Evolutionary conservation across 1,140 invertebrate genomes (phyloP).

Genomic region (Bombus confusus): DNA sequence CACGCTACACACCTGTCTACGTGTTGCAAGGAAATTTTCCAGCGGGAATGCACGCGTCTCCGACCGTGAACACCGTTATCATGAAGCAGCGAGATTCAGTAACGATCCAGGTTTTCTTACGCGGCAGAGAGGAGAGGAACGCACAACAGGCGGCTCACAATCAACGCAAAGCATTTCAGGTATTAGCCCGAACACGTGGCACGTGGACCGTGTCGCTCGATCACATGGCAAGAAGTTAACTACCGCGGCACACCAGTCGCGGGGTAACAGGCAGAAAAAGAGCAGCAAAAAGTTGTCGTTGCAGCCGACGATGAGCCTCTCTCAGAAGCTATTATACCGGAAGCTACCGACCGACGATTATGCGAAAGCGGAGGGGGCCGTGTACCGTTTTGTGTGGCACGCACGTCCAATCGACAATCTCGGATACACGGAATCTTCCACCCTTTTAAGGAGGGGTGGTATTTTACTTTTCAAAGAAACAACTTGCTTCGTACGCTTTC

Average conservation of each 20-base stretch:
- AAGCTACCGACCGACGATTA: slow-evolving; percentile 40
- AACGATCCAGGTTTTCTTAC: slow-evolving; percentile 55
- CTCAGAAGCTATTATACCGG: slow-evolving; percentile 65
- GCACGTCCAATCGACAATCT: not conserved
- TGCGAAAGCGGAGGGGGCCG: not conserved
- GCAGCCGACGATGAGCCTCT: slow-evolving; percentile 29
- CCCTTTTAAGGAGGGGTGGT: not conserved
- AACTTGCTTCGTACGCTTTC: not conserved
- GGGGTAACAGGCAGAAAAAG: slow-evolving; percentile 37
- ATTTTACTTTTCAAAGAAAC: not conserved
- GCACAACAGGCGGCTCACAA: slow-evolving; percentile 42
- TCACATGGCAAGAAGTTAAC: slow-evolving; percentile 63
- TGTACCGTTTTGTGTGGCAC: slow-evolving; percentile 44
- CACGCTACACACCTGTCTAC: not conserved
- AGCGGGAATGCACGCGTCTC: not conserved
- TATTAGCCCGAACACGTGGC: slow-evolving; percentile 66
- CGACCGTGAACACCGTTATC: slow-evolving; percentile 41
- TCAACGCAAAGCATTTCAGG: slow-evolving; percentile 63
- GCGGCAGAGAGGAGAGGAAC: not conserved
- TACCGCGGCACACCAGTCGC: slow-evolving; percentile 40
- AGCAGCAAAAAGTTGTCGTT: slow-evolving; percentile 36
- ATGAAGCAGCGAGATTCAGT: slow-evolving; percentile 42
- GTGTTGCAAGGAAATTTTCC: not conserved
- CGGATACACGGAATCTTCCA: not conserved
- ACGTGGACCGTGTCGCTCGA: slow-evolving; percentile 69